Evolutionary conservation across 2,888 invertebrate genomes (phyloP).

Genomic region (Tholera decimalis): DNA sequence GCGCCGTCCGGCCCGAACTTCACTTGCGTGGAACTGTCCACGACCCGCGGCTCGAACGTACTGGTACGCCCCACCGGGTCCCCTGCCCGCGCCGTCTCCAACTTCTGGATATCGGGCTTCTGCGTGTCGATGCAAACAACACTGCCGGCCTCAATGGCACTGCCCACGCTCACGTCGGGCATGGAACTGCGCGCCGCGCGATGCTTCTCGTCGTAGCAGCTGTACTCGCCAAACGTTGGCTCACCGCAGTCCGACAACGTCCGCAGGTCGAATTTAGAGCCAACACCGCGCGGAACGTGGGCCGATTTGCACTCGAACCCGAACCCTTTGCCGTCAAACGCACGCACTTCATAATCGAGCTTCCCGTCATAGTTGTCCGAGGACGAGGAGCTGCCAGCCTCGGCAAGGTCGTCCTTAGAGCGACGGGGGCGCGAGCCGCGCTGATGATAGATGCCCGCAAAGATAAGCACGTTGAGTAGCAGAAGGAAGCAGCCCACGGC

Average conservation of each 20-base stretch:
- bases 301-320: slow-evolving; percentile 91
- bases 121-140: slow-evolving; percentile 90
- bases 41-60: slow-evolving; percentile 88
- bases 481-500: slow-evolving; percentile 96
- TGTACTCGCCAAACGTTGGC: slow-evolving; percentile 92
- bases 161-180: slow-evolving; percentile 92
- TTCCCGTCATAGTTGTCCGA: slow-evolving; percentile 92
- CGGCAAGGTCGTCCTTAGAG: slow-evolving; percentile 95
- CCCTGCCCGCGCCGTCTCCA: slow-evolving; percentile 78
- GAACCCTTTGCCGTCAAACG: slow-evolving; percentile 90
- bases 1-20: slow-evolving; percentile 86
- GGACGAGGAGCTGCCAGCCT: slow-evolving; percentile 93
- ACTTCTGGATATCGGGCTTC: slow-evolving; percentile 89
- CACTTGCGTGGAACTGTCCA: slow-evolving; percentile 89
- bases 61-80: slow-evolving; percentile 86
- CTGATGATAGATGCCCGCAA: slow-evolving; percentile 97
- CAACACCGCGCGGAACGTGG: slow-evolving; percentile 87
- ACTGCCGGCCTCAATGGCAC: slow-evolving; percentile 92
- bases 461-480: slow-evolving; percentile 96
- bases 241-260: slow-evolving; percentile 90
- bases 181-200: slow-evolving; percentile 91
- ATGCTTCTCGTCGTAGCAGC: slow-evolving; percentile 92
- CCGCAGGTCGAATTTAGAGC: slow-evolving; percentile 88
- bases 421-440: slow-evolving; percentile 94
- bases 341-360: slow-evolving; percentile 88